Evolutionary conservation across 2,797 vertebrate species (phyloP), one percentile per base, ranked within the genome.

Genomic region (Acanthurus lineatus): DNA sequence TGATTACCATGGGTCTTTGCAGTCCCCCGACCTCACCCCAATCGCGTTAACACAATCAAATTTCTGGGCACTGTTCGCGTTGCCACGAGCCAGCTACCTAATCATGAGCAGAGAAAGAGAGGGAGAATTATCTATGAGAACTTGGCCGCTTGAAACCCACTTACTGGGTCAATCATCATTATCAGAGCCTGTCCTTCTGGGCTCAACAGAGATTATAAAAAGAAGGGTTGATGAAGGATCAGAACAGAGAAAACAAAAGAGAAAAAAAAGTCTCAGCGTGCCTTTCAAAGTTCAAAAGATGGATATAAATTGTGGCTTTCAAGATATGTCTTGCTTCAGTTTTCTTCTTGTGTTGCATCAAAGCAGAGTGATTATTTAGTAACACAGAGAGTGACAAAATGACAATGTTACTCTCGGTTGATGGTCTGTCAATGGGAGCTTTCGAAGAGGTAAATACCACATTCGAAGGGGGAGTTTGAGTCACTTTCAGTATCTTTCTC

Each of bases 21-120:
- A 80, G 77, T 85, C 32, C 57, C 49, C 45, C 47, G 76, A 92
- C 86, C 85, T 86, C 86, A 72, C 73, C 74, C 80, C 88, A 87
- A 81, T 93, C 83, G 20, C 48, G 47, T 89, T 88, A 92, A 84
- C 84, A 79, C 88, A 82, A 83, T 91, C 81, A 87, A 68, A 92
- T 92, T 80, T 86, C 73, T 85, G 83, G 72, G 73, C 83, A 81
- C 81, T 76, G 44, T 74, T 82, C 1, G 40, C 76, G 74, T 82
- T 53, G 72, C 83, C 77, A 83, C 22, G 5, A 82, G 79, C 86
- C 89, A 86, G 78, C 73, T 72, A 82, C 53, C 59, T 79, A 83
- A 88, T 88, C 83, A 81, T 15, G 54, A 80, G 72, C 60, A 71
- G 66, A 82, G 61, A 68, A 73, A 53, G 66, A 61, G 62, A 47